phyloP scores from a whole-genome alignment of 1,140 invertebrate species.

The Hestina assimilis region DNA sequence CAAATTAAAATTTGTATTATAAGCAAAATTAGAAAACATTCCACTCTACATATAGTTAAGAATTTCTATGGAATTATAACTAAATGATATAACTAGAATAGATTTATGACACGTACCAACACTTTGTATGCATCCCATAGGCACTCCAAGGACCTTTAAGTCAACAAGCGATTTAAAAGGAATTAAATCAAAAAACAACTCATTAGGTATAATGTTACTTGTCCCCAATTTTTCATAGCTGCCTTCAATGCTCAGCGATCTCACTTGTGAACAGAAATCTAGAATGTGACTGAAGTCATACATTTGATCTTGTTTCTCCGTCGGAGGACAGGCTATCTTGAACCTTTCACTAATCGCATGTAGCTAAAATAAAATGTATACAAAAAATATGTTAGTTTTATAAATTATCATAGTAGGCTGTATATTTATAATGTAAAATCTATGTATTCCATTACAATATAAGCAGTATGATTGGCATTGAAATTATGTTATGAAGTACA shows the following conservation, averaged over 20 bases:
- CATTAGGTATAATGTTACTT: slow-evolving; percentile 91
- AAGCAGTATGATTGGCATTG: too few species aligned
- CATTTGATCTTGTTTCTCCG: slow-evolving; percentile 82
- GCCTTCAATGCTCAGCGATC: slow-evolving; percentile 84
- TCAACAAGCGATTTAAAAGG: slow-evolving; percentile 86
- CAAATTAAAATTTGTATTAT: too few species aligned
- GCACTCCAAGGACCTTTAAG: slow-evolving; percentile 81
- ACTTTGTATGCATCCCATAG: slow-evolving; percentile 82
- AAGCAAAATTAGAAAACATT: too few species aligned
- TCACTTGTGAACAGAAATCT: slow-evolving; percentile 90
- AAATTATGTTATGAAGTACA: too few species aligned
- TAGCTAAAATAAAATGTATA: slow-evolving; percentile 80
- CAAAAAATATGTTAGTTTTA: too few species aligned
- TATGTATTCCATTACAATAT: too few species aligned
- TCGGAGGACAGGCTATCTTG: slow-evolving; percentile 89
- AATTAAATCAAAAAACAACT: slow-evolving; percentile 88
- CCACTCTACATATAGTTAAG: too few species aligned
- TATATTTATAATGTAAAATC: too few species aligned
- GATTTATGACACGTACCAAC: slow-evolving; percentile 66
- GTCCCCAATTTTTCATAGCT: slow-evolving; percentile 81
- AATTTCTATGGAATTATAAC: background rate
- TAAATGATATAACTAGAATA: background rate
- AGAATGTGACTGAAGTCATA: slow-evolving; percentile 94
- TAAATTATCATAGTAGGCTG: too few species aligned
- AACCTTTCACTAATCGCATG: slow-evolving; percentile 92